Evolutionary conservation across 1,140 invertebrate species (phyloP).

Genomic region (Choristoneura fumiferana): DNA sequence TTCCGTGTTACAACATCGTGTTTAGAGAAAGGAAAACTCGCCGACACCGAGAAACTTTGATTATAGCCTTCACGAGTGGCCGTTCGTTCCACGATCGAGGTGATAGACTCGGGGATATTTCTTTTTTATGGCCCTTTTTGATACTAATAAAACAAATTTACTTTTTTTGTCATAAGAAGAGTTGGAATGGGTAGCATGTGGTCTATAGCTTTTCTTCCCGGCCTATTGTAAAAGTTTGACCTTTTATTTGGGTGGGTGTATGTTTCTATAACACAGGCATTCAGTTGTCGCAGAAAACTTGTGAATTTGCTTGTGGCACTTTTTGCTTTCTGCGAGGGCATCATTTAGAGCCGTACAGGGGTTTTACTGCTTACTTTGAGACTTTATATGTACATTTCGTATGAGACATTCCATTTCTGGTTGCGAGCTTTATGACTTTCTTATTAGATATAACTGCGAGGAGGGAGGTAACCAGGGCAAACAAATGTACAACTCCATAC

Average conservation of each 20-base stretch:
- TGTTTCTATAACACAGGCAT: constrained; percentile 30
- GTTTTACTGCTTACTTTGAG: constrained; percentile 40
- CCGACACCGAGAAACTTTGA: constrained; percentile 73
- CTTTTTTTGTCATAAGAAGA: constrained; percentile 56
- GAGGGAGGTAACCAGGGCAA: constrained; percentile 25
- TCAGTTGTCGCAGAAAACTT: constrained; percentile 30
- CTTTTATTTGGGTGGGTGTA: constrained; percentile 48
- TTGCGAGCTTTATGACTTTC: constrained; percentile 46
- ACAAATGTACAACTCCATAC: constrained; percentile 23
- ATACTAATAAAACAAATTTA: constrained; percentile 75
- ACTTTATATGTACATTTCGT: constrained; percentile 42
- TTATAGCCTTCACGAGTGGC: constrained; percentile 73
- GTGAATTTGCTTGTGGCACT: constrained; percentile 31
- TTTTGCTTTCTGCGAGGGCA: constrained; percentile 34
- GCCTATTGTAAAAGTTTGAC: constrained; percentile 51
- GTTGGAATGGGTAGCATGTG: constrained; percentile 54
- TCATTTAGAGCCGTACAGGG: constrained; percentile 35
- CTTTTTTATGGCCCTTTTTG: constrained; percentile 72
- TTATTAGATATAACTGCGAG: constrained; percentile 41
- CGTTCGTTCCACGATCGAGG: constrained; percentile 63
- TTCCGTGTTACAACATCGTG: constrained; percentile 74
- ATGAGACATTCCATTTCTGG: constrained; percentile 43
- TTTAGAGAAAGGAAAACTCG: constrained; percentile 74
- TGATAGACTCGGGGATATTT: constrained; percentile 69
- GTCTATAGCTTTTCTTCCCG: constrained; percentile 51